These are phyloP conservation scores for Volucella bombylans DNA, from an alignment of 2,888 invertebrate genomes.

Conservation along the genomic window DNA sequence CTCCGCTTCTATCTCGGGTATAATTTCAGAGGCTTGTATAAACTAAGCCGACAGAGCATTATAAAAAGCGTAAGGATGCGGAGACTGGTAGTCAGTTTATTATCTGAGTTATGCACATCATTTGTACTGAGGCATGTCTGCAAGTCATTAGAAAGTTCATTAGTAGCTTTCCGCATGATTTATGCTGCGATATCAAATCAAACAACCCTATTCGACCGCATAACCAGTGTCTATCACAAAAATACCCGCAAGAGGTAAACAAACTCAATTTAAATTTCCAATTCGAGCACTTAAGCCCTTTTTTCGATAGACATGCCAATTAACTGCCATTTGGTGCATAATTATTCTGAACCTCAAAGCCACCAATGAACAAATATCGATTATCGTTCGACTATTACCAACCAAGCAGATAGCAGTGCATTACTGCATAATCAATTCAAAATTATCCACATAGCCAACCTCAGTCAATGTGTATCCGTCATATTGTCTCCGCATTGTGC, in stretches of 20 bases:
- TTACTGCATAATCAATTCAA: conserved; percentile 68
- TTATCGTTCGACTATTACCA: not conserved
- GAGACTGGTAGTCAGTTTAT: no score
- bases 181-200: no score
- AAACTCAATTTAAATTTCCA: conserved; percentile 8
- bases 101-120: no score
- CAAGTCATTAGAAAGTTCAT: no score
- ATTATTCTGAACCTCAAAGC: conserved; percentile 42
- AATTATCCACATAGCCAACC: conserved; percentile 40
- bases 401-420: conserved; percentile 42
- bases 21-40: no score
- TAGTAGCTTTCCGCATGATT: no score
- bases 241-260: not conserved
- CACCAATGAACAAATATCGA: conserved; percentile 3
- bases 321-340: conserved; percentile 53
- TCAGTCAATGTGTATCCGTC: not conserved
- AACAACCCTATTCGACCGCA: no score
- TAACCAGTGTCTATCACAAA: no score
- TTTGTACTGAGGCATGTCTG: no score
- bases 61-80: no score
- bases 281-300: conserved; percentile 5
- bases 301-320: conserved; percentile 16
- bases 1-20: no score
- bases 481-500: conserved; percentile 1
- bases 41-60: no score